phyloP scores from a whole-genome alignment of 2,797 vertebrate genomes.

The Periparus ater region DNA sequence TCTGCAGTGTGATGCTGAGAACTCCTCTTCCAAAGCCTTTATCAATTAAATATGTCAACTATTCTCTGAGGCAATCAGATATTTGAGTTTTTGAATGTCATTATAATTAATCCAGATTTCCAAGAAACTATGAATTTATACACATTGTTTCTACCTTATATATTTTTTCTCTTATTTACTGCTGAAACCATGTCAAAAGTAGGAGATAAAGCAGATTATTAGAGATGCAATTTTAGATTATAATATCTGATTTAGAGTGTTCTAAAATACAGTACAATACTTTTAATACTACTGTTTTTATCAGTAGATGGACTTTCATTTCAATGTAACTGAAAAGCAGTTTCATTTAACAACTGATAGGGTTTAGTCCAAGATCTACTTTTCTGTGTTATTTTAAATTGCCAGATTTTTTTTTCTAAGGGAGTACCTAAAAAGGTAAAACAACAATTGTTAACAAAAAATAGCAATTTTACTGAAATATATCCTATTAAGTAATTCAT shows the following conservation, averaged over 20 bases:
- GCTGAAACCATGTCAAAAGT: neutral
- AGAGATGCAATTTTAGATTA: constrained; percentile 40
- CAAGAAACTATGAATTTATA: neutral
- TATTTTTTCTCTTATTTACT: neutral
- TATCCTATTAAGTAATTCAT: constrained; percentile 25
- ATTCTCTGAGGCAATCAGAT: neutral
- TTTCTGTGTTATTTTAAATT: neutral
- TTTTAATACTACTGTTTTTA: neutral
- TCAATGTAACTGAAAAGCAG: neutral
- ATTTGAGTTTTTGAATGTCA: neutral
- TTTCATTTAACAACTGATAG: neutral
- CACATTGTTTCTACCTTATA: neutral
- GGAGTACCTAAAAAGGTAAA: neutral
- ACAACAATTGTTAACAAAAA: constrained; percentile 24
- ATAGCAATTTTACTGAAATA: neutral
- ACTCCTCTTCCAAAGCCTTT: neutral
- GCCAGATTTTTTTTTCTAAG: neutral
- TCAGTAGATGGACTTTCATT: neutral
- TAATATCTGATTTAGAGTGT: neutral
- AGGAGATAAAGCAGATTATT: neutral
- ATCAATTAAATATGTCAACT: neutral
- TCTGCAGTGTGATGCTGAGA: neutral
- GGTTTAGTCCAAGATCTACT: neutral
- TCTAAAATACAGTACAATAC: neutral
- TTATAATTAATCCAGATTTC: neutral